Base-by-base conservation (phyloP, 35 echinoderm and acorn worm genomes). In the Eucidaris tribuloides region DNA sequence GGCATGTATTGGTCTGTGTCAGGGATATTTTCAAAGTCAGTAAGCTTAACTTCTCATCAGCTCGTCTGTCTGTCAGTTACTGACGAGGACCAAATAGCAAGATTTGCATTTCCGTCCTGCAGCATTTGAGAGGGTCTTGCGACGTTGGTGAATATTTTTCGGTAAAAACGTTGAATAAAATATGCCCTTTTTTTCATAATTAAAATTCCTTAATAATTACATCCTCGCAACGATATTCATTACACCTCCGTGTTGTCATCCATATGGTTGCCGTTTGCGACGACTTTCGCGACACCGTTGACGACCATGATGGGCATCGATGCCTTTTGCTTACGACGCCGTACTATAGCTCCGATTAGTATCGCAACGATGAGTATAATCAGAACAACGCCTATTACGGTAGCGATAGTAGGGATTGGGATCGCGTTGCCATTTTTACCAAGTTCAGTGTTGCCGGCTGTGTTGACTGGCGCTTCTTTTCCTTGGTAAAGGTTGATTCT, bases 221-320 rank as follows among this genome's bases (percentile, higher is more conserved):
- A 74, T 74, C 68, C 68, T 42, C 13, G 68, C 25, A 36, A 40
- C 19, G 14, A 38, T 2, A 38, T 42, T 57, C 32, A 77, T 90
- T 91, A 99, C 44, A 99, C 96, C 83, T 99, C 96, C 41, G 96
- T 99, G 71, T 93, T 97, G 78, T 97, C 96, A 28, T 83, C 87
- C 42, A 80, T 54, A 31, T 91, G 76, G 30, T 54, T 61, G 42
- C 76, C 87, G 60, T 81, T 60, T 40, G 89, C 79, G 40, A 96
- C 89, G 11, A 99, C 96, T 58, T 90, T 83, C 22, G 90, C 70
- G 35, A 55, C 71, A 18, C 96, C 91, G 31, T 90, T 87, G 22
- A 55, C 46, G 22, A 83, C 83, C 22, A 89, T 79, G 0, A 90
- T 80, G 0, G 82, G 86, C 18, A 62, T 28, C 11, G 83, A 41